Evolutionary conservation across 2,888 invertebrate genomes (phyloP), one percentile per base, ranked within the genome.

Genomic region (Lydus trimaculatus): DNA sequence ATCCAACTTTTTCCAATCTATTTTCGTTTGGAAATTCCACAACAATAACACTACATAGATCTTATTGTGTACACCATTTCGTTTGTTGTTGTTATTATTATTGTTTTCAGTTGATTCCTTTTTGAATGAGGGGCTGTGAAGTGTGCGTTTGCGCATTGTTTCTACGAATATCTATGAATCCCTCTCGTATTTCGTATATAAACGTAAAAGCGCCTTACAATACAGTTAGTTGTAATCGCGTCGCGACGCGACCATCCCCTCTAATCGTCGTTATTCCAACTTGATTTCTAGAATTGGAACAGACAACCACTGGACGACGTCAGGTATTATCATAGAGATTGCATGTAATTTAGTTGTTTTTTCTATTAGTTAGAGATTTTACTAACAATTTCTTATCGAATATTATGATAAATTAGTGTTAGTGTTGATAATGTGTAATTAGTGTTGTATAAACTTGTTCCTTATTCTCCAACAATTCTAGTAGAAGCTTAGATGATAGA

Each of bases 151-250:
- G 75, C 75, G 72, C 75, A 73, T 70, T 67, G 63, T 63, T 69
- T 28, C 69, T 63, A 63, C 67, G 71, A 17, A 65, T 66, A 64
- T 39, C 52, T 61, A 66, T 66, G 64, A 71, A 73, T 72, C 69
- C 65, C 67, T 65, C 67, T 70, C 67, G 36, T 43, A n/a, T 43
- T 6, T 39, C 61, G 72, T 73, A 73, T 76, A 76, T 75, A 76
- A 76, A 72, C 68, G 72, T 67, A 68, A 73, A 70, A 73, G 64
- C 74, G 72, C 73, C n/a, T 68, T 65, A 61, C 70, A 73, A 67
- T 67, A 72, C 70, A 64, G 65, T 63, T 66, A 76, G 76, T 76
- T 67, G 65, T 72, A 60, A 66, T 58, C 72, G 74, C 76, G 76
- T 73, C 76, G 76, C 72, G 74, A 75, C 76, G 76, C 71, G 63